Conservation (phyloP, 2,797 vertebrate genomes). For the Microcaecilia unicolor region DNA sequence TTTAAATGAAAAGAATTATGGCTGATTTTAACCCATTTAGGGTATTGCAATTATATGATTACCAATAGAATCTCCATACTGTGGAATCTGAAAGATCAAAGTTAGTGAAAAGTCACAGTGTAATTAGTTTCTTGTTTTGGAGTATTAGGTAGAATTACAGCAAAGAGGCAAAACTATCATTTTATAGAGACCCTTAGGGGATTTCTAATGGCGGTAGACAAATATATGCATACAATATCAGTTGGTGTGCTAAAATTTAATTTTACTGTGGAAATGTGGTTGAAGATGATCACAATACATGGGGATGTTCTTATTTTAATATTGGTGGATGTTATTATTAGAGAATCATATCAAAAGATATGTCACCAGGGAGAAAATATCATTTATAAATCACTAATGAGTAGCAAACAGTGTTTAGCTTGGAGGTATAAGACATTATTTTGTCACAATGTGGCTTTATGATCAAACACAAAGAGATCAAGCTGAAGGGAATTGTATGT, state of each 20-base stretch:
- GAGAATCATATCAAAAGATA: conserved; percentile 94
- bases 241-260: conserved; percentile 74
- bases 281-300: conserved; percentile 79
- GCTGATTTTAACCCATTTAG: conserved; percentile 62
- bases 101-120: conserved; percentile 68
- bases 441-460: conserved; percentile 73
- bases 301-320: conserved; percentile 88
- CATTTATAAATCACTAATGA: conserved; percentile 98
- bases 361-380: conserved; percentile 99
- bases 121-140: conserved; percentile 74
- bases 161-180: conserved; percentile 71
- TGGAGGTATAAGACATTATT: conserved; percentile 74
- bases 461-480: conserved; percentile 61
- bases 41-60: conserved; percentile 63
- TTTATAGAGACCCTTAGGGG: conserved; percentile 77
- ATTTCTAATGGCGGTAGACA: conserved; percentile 72
- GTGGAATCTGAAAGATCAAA: conserved; percentile 64
- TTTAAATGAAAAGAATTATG: conserved; percentile 51
- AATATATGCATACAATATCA: conserved; percentile 75
- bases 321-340: conserved; percentile 95
- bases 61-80: conserved; percentile 64
- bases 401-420: conserved; percentile 93
- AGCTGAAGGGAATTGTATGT: conserved; percentile 39
- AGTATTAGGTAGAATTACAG: conserved; percentile 72
- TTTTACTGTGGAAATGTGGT: conserved; percentile 74